Base-by-base conservation (phyloP, 2,113 vertebrate genomes). In the Oncorhynchus mykiss region DNA sequence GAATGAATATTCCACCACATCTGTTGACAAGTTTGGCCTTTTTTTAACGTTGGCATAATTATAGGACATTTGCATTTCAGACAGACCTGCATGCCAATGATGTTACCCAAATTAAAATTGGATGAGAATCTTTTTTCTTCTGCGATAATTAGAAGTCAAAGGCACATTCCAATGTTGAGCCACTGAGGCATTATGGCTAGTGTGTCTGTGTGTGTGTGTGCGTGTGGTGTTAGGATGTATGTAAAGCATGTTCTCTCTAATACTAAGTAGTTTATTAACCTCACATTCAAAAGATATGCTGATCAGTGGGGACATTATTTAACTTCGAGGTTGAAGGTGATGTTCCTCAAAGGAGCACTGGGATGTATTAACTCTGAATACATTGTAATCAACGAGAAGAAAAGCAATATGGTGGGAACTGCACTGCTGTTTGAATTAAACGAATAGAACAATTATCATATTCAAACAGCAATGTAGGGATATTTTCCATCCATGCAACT, bases 1-100 rank as follows among this genome's bases (percentile, higher is more conserved):
- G 71, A 45, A 70, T 70, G 57, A 70, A 72, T 77, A 54, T 77
- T 57, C 70, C 57, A 65, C 66, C 51, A 54, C 51, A 54, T 54
- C 51, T 54, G 51, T 54, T 54, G 51, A 54, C 51, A 54, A 54
- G 51, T 54, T 45, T 45, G 8, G 2, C 9, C 39, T 1, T 45
- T 45, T 45, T 45, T 45, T 45, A 45, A 45, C 39, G 0, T 45
- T 45, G 39, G 39, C 16, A 14, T 54, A 54, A 54, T 54, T 54
- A 54, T 54, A 54, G 16, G 16, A 54, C 51, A 54, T 54, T 54
- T 29, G 31, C 65, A 73, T 66, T 66, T 66, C 64, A 66, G 64
- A 65, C 24, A 65, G 60, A 25, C 25, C 64, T 29, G 25, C 12
- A 7, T 13, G 27, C 14, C 12, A 25, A 66, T 24, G 25, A 22